Base-by-base conservation (phyloP, 2,113 vertebrate species). In the Panthera leo region DNA sequence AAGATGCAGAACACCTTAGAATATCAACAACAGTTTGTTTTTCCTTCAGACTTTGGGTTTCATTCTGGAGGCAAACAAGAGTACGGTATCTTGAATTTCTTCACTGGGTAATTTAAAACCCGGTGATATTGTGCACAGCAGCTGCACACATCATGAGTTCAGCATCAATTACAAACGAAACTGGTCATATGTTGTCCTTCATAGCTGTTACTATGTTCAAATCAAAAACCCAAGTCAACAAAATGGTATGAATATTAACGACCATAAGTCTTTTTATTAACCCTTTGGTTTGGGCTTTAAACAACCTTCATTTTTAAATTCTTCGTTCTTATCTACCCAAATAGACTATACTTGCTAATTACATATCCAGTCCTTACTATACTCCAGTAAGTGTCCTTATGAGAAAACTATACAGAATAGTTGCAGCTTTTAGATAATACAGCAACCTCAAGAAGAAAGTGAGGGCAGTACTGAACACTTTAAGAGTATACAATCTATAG, bases 71-170 rank as follows among this genome's bases (percentile, higher is more conserved):
- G 75, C 96, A 94, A 61, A 79, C 67, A 85, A 90, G 92, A 84
- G 70, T 36, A 39, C 61, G 58, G 63, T n/a, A 91, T 82, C 85
- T 63, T 96, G 76, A 96, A 73, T 95, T 92, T 90, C 80, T 85
- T 87, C 55, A 42, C 0, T 45, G 76, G 85, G 70, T 95, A 97
- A 98, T 89, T 84, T 68, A 95, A 96, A 92, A 68, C 84, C 13
- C 13, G 84, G 65, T 80, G 89, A 83, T 94, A 89, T 68, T n/a
- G 71, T 25, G 88, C 92, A 91, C 58, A 97, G 45, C 68, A 86
- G 73, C 84, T 89, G 75, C 58, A 53, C 0, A 3, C 93, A 89
- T 85, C 89, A 48, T 80, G 89, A 92, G 19, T 79, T 97, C 95
- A 91, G 78, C 82, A 70, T 96, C 86, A 55, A 25, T 84, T 94